A percentile compares a stretch with the other conserved stretches of the same genome.
Evolutionary conservation across 2,797 vertebrate species (phyloP).

Genomic region (Sebastes diaconus): DNA sequence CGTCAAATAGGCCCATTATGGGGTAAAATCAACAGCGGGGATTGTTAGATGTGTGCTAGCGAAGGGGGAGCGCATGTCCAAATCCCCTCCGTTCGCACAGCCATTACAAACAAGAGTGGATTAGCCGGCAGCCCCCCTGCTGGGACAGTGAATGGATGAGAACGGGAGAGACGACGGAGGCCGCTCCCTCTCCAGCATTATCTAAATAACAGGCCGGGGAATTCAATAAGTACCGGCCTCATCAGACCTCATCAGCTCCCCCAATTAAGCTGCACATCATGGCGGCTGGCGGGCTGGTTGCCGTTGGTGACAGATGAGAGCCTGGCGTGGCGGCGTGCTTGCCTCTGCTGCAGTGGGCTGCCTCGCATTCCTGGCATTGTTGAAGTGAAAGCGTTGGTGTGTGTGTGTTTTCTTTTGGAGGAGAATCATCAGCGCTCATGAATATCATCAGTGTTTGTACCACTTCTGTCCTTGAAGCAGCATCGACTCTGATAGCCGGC

Average conservation of each 20-base stretch:
- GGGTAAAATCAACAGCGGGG: slow-evolving; percentile 64
- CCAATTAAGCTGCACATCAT: slow-evolving; percentile 74
- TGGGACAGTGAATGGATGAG: slow-evolving; percentile 68
- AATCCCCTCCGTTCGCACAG: slow-evolving; percentile 54
- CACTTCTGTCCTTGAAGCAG: slow-evolving; percentile 41
- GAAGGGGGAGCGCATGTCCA: slow-evolving; percentile 45
- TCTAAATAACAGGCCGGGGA: slow-evolving; percentile 77
- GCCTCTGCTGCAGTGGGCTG: slow-evolving; percentile 21
- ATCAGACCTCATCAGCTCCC: slow-evolving; percentile 79
- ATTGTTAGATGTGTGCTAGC: slow-evolving; percentile 37
- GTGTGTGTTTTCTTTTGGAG: neutral
- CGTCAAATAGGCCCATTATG: slow-evolving; percentile 63
- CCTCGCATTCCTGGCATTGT: slow-evolving; percentile 39
- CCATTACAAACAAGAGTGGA: slow-evolving; percentile 73
- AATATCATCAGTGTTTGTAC: slow-evolving; percentile 23
- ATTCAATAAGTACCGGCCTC: slow-evolving; percentile 78
- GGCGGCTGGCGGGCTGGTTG: slow-evolving; percentile 68
- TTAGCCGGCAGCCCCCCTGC: slow-evolving; percentile 68
- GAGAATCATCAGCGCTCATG: slow-evolving; percentile 11
- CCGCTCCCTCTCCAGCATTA: slow-evolving; percentile 66
- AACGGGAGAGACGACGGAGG: slow-evolving; percentile 62
- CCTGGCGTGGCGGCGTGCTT: slow-evolving; percentile 14
- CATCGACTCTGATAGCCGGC: slow-evolving; percentile 21
- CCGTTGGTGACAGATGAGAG: slow-evolving; percentile 70
- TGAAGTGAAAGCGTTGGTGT: neutral